A percentile compares a stretch with the other conserved stretches of the same genome.
Evolutionary conservation across 2,888 invertebrate genomes (phyloP).

Genomic region (Ormyrus thymus): DNA sequence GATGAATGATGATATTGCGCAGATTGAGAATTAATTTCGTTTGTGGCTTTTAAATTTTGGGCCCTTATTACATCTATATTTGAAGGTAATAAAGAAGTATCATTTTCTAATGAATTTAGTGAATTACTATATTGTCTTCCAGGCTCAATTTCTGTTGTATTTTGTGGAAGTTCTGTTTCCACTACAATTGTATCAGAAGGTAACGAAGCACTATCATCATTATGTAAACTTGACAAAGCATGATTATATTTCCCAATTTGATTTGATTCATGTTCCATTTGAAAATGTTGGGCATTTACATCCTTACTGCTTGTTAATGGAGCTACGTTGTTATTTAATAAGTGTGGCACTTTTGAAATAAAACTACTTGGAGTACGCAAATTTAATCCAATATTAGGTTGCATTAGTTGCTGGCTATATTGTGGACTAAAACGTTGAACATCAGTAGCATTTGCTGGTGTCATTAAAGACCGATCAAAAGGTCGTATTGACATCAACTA

Average conservation of each 20-base stretch:
- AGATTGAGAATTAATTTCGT: no score
- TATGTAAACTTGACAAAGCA: constrained; percentile 56
- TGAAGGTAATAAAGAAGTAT: no score
- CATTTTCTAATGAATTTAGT: no score
- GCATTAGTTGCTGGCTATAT: constrained; percentile 53
- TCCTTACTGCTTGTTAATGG: constrained; percentile 5
- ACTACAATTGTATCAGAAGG: no score
- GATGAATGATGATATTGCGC: no score
- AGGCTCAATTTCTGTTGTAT: no score
- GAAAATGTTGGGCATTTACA: constrained; percentile 42
- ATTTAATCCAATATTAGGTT: constrained; percentile 57
- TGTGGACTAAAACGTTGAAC: constrained; percentile 66
- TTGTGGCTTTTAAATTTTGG: no score
- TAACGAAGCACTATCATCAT: no score
- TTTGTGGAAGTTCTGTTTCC: no score
- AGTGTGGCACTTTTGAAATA: constrained; percentile 60
- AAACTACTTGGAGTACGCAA: constrained; percentile 72
- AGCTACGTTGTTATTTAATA: neutral
- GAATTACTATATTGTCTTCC: no score
- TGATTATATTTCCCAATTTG: constrained; percentile 61
- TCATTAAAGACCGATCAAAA: constrained; percentile 66
- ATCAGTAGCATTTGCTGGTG: constrained; percentile 67
- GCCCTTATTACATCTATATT: no score
- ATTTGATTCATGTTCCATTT: constrained; percentile 52
- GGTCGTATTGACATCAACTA: constrained; percentile 68